These are phyloP conservation scores for Malurus leucopterus DNA, from an alignment of 2,797 vertebrate genomes.

Conservation along the genomic window DNA sequence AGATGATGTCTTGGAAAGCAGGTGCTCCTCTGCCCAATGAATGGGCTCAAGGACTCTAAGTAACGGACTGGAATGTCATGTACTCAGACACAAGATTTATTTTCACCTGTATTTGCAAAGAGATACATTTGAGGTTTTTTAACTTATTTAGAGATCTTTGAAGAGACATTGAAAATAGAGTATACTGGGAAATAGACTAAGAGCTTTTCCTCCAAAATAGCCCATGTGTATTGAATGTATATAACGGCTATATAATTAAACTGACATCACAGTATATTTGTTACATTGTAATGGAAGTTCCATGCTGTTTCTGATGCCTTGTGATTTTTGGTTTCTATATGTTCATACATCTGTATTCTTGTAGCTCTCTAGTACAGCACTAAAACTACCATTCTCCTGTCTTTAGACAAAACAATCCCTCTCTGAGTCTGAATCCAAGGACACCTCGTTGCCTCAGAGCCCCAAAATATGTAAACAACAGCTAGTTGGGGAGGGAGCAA, in stretches of 20 bases:
- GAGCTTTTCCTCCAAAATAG: neutral
- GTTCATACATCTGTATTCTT: too few species aligned
- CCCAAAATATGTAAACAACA: too few species aligned
- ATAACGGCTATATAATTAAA: neutral
- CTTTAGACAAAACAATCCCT: too few species aligned
- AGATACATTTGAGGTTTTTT: neutral
- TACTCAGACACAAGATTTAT: neutral
- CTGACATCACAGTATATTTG: neutral
- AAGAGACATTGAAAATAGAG: neutral
- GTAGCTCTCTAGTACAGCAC: too few species aligned
- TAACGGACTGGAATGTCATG: neutral
- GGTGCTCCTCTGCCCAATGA: rapidly evolving
- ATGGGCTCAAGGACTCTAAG: neutral
- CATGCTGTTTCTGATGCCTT: neutral
- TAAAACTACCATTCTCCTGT: too few species aligned
- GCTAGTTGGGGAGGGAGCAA: too few species aligned
- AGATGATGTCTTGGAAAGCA: neutral
- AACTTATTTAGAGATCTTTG: neutral
- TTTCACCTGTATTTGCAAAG: neutral
- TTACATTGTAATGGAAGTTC: neutral
- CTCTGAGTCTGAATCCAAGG: too few species aligned
- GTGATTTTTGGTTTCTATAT: too few species aligned
- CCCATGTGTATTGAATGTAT: neutral
- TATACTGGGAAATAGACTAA: neutral
- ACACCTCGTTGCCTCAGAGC: too few species aligned